phyloP scores from a whole-genome alignment of 2,888 invertebrate species.

The Cacoxenus indagator region DNA sequence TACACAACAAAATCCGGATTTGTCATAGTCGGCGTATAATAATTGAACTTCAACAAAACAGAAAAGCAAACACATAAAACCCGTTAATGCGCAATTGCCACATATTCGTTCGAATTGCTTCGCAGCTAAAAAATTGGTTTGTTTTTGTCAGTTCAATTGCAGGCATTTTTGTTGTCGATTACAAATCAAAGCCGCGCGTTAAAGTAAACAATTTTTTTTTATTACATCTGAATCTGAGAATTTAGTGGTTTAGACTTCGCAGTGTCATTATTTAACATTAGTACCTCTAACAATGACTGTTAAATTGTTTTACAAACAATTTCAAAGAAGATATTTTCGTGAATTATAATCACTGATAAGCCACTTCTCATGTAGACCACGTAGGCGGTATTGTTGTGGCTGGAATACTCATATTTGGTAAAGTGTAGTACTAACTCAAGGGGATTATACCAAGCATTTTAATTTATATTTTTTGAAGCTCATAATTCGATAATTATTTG shows the following conservation, averaged over 20 bases:
- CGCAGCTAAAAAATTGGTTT: background rate
- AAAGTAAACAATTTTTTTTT: background rate
- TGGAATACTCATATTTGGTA: too few relatives aligned
- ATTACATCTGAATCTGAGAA: conserved; percentile 15
- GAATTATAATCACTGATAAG: too few relatives aligned
- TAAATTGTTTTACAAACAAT: background rate
- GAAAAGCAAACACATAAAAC: background rate
- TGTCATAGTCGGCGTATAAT: too few relatives aligned
- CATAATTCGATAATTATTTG: too few relatives aligned
- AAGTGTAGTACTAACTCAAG: too few relatives aligned
- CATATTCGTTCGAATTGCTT: background rate
- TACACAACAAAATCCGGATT: too few relatives aligned
- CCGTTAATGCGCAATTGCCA: conserved; percentile 14
- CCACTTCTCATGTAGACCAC: too few relatives aligned
- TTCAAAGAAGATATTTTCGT: too few relatives aligned
- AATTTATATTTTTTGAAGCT: too few relatives aligned
- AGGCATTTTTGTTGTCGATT: conserved; percentile 10
- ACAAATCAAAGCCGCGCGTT: background rate
- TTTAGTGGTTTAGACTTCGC: too few relatives aligned
- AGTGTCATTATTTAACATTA: background rate
- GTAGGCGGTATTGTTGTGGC: too few relatives aligned
- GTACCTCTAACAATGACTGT: background rate
- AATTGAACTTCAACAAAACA: conserved; percentile 13
- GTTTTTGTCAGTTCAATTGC: background rate
- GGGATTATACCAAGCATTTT: too few relatives aligned